phyloP scores from a whole-genome alignment of 2,797 vertebrate genomes.

The Pipistrellus pipistrellus region DNA sequence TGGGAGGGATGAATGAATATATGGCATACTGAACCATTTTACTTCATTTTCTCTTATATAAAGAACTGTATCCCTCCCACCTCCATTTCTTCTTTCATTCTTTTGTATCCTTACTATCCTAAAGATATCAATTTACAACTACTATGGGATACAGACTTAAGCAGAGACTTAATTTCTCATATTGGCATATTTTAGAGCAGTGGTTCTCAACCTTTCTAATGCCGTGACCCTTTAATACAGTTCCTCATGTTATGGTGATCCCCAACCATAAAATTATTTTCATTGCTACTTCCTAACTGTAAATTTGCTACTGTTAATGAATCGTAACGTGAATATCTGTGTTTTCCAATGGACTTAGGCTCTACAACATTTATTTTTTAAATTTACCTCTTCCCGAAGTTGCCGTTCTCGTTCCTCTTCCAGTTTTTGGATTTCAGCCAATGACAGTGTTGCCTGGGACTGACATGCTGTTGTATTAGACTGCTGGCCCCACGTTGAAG shows the following conservation, averaged over 20 bases:
- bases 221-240: too few species aligned
- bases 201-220: too few species aligned
- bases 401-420: constrained; percentile 97
- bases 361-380: not conserved
- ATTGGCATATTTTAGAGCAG: not conserved
- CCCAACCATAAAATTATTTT: too few species aligned
- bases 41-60: not conserved
- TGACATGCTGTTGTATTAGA: constrained; percentile 91
- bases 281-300: too few species aligned
- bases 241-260: too few species aligned
- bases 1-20: not conserved
- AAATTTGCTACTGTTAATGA: too few species aligned
- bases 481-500: constrained; percentile 99
- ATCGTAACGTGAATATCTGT: too few species aligned
- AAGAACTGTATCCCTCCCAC: not conserved
- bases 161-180: constrained; percentile 2
- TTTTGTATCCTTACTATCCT: not conserved
- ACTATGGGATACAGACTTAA: not conserved
- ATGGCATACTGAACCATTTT: not conserved
- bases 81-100: too few species aligned
- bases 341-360: too few species aligned
- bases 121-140: not conserved
- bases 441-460: constrained; percentile 94
- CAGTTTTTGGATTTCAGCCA: constrained; percentile 98
- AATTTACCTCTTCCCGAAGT: constrained; percentile 93